These are phyloP conservation scores for Episyrphus balteatus DNA, from an alignment of 1,140 invertebrate species.

Conservation along the genomic window DNA sequence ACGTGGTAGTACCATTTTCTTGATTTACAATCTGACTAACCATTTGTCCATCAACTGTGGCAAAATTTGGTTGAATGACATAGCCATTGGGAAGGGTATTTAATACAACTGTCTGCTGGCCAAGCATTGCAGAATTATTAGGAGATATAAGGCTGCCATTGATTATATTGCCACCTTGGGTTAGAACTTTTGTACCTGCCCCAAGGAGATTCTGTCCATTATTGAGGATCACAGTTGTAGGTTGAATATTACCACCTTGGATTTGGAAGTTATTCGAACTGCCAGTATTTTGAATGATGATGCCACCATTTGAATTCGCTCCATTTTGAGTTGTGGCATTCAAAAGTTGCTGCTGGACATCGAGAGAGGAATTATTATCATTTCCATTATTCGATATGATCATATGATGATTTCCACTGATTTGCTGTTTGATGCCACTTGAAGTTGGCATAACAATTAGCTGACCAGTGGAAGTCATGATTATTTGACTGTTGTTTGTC, in stretches of 20 bases:
- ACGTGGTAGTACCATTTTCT: conserved; percentile 38
- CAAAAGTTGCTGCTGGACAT: not conserved
- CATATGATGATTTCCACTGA: conserved; percentile 5
- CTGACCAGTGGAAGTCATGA: conserved; percentile 35
- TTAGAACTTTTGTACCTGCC: conserved; percentile 5
- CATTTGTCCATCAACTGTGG: conserved; percentile 50
- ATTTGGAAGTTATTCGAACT: conserved; percentile 10
- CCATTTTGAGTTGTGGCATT: not conserved
- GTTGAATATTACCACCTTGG: conserved; percentile 20
- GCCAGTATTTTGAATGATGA: conserved; percentile 10
- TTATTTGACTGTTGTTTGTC: conserved; percentile 19
- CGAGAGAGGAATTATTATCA: not conserved
- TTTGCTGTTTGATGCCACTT: conserved; percentile 19
- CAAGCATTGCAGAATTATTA: conserved; percentile 54
- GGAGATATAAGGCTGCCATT: conserved; percentile 15
- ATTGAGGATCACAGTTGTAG: conserved; percentile 23
- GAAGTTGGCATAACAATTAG: conserved; percentile 40
- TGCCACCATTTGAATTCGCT: conserved; percentile 4
- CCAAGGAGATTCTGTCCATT: conserved; percentile 13
- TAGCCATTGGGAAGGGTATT: conserved; percentile 71
- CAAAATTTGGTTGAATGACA: conserved; percentile 56
- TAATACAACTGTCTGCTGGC: conserved; percentile 67
- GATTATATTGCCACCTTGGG: not conserved
- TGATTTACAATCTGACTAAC: conserved; percentile 47
- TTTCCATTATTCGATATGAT: conserved; percentile 2